phyloP scores from a whole-genome alignment of 2,797 vertebrate genomes.

The Lagorchestes hirsutus region DNA sequence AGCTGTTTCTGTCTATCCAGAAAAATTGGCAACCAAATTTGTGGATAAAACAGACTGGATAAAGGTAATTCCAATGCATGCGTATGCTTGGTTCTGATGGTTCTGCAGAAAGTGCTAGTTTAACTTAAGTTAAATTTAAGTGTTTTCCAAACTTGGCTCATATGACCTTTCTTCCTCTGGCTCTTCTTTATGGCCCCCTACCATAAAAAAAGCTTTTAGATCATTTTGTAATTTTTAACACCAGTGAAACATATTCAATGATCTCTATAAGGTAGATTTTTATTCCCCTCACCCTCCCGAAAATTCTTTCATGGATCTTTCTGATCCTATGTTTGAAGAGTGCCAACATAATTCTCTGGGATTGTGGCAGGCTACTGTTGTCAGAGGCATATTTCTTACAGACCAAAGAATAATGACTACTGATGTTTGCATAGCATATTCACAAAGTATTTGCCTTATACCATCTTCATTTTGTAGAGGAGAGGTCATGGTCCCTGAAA shows the following conservation, averaged over 20 bases:
- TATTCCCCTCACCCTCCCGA: background rate
- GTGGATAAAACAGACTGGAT: conserved; percentile 97
- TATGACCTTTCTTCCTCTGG: background rate
- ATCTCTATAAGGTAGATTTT: background rate
- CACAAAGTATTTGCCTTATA: background rate
- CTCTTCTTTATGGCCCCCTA: background rate
- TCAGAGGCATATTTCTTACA: conserved; percentile 10
- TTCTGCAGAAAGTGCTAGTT: background rate
- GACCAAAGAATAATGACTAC: background rate
- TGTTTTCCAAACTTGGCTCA: conserved; percentile 18
- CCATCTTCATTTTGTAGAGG: background rate
- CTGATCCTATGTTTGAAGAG: background rate
- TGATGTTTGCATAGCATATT: background rate
- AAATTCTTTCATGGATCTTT: background rate
- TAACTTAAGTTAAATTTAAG: background rate
- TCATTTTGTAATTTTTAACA: conserved; percentile 16
- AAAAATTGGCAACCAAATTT: conserved; percentile 93
- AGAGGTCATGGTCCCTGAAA: background rate
- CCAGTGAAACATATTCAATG: background rate
- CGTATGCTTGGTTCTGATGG: conserved; percentile 27
- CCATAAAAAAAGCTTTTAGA: conserved; percentile 7
- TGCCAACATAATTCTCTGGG: background rate
- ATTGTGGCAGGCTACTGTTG: background rate
- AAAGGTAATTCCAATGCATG: conserved; percentile 88
- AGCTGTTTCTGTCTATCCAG: conserved; percentile 95